Conservation (phyloP, 2,888 invertebrate species). For the Rapana venosa region DNA sequence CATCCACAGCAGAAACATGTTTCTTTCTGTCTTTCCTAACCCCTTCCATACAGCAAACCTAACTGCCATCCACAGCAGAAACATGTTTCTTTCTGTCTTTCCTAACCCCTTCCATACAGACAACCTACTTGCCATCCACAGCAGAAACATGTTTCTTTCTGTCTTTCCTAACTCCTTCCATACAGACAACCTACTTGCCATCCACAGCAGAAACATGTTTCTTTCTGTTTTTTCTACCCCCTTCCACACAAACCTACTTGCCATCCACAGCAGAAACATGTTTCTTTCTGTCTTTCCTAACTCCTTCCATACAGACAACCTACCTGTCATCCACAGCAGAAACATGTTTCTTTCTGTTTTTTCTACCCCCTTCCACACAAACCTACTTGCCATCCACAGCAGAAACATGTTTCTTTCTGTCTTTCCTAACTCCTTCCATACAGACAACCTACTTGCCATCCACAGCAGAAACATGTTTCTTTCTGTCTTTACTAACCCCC, state of each 20-base stretch:
- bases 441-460: conserved; percentile 88
- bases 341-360: conserved; percentile 80
- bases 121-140: conserved; percentile 90
- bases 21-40: conserved; percentile 71
- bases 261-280: conserved; percentile 93
- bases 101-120: no score
- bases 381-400: conserved; percentile 94
- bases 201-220: conserved; percentile 90
- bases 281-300: conserved; percentile 71
- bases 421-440: no score
- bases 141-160: conserved; percentile 84
- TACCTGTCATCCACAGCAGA: conserved; percentile 94
- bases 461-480: conserved; percentile 86
- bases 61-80: conserved; percentile 95
- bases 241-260: conserved; percentile 81
- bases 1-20: conserved; percentile 91
- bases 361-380: no score
- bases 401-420: conserved; percentile 81
- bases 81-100: conserved; percentile 80
- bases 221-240: no score
- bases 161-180: no score
- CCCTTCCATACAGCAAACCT: conserved; percentile 71
- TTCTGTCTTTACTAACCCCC: no score
- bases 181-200: conserved; percentile 85
- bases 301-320: conserved; percentile 67